Conservation (phyloP, 1,140 invertebrate genomes). For the Ephestia elutella region DNA sequence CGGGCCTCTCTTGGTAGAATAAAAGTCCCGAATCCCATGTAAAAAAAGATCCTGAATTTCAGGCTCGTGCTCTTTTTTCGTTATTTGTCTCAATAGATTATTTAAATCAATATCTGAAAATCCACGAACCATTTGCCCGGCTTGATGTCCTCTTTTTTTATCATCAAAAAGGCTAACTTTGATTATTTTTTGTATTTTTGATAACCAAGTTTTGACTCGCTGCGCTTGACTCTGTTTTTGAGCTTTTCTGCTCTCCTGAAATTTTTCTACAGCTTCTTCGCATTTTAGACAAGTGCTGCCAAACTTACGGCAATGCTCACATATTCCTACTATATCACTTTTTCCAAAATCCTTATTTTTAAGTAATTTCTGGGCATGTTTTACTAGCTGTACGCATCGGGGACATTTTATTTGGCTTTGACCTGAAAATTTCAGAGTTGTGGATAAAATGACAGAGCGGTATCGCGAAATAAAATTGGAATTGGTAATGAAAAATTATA, state of each 20-base stretch:
- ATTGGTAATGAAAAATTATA: too few relatives aligned
- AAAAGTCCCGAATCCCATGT: not conserved
- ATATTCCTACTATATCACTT: conserved; percentile 21
- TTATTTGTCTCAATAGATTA: not conserved
- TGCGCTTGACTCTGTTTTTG: conserved; percentile 17
- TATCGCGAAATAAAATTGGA: too few relatives aligned
- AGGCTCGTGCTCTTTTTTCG: not conserved
- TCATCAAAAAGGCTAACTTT: conserved; percentile 16
- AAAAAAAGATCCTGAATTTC: not conserved
- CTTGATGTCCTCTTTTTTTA: not conserved
- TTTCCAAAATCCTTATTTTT: conserved; percentile 13
- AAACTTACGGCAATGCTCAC: conserved; percentile 25
- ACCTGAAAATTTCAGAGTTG: conserved; percentile 11
- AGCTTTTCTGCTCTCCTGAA: conserved; percentile 6
- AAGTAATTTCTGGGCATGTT: conserved; percentile 16
- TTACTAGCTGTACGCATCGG: conserved; percentile 34
- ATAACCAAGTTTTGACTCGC: conserved; percentile 21
- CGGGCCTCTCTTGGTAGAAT: not conserved
- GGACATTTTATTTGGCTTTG: conserved; percentile 28
- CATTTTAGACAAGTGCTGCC: conserved; percentile 15
- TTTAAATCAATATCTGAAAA: not conserved
- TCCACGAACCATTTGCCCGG: not conserved
- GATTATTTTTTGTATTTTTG: conserved; percentile 21
- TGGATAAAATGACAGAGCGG: too few relatives aligned
- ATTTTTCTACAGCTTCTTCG: conserved; percentile 15